Percentiles rank a stretch among this genome's conserved stretches.
phyloP scores from a whole-genome alignment of 2,113 vertebrate genomes.

The Callipepla californica region DNA sequence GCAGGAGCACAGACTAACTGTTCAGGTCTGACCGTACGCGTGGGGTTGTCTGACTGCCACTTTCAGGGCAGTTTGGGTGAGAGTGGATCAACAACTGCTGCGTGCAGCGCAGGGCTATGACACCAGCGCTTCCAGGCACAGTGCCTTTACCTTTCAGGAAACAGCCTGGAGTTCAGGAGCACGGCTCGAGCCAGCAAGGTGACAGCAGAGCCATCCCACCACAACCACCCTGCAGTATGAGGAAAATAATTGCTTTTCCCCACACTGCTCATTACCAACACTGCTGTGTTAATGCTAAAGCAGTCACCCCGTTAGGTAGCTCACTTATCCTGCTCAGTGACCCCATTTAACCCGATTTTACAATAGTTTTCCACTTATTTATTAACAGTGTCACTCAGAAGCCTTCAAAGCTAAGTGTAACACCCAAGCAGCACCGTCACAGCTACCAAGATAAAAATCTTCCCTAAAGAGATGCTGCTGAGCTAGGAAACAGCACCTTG shows the following conservation, averaged over 20 bases:
- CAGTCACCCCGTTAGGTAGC: background rate
- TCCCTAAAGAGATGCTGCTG: background rate
- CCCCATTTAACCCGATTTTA: background rate
- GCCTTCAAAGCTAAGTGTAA: background rate
- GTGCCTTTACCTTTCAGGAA: background rate
- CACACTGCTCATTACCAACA: fast-evolving
- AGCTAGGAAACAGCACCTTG: background rate
- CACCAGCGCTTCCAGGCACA: background rate
- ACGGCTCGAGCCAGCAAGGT: background rate
- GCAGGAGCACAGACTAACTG: background rate
- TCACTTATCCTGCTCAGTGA: background rate
- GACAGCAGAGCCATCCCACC: background rate
- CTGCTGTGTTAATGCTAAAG: background rate
- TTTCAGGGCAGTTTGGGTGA: background rate
- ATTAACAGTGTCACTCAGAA: background rate
- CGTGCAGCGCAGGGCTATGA: fast-evolving
- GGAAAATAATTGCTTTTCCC: background rate
- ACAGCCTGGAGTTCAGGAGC: background rate
- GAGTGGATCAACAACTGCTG: fast-evolving
- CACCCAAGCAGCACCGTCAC: background rate
- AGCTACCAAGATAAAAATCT: background rate
- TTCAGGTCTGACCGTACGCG: background rate
- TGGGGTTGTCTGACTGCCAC: fast-evolving
- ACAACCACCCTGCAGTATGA: fast-evolving
- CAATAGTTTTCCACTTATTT: background rate